Conservation (phyloP, 1,140 invertebrate genomes). For the Lasioglossum baleicum region DNA sequence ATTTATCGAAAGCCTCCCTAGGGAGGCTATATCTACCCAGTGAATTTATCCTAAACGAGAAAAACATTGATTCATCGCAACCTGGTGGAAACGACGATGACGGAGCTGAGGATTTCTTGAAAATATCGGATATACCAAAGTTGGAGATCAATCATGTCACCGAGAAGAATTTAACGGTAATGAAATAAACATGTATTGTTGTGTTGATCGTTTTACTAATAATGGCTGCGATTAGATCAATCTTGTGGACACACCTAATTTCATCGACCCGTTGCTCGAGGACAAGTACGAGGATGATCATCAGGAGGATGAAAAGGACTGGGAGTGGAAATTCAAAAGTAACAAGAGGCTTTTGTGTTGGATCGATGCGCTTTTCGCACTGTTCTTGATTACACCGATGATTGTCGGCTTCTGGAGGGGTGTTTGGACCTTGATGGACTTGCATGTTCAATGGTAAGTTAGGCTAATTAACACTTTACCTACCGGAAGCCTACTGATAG, state of each 20-base stretch:
- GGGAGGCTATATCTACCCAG: neutral
- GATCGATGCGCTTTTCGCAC: slow-evolving; percentile 56
- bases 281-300: neutral
- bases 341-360: slow-evolving; percentile 52
- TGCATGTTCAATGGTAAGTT: slow-evolving; percentile 72
- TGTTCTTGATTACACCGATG: slow-evolving; percentile 81
- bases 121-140: too few species aligned
- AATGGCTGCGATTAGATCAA: neutral
- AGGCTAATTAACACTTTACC: too few species aligned
- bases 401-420: slow-evolving; percentile 85
- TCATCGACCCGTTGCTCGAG: too few species aligned
- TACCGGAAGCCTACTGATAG: too few species aligned
- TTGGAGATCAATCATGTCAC: too few species aligned
- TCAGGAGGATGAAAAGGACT: neutral
- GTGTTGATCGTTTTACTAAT: too few species aligned
- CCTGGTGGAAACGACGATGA: neutral
- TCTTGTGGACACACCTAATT: neutral
- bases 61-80: neutral
- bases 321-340: neutral
- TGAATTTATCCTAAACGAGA: too few species aligned
- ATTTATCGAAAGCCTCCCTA: neutral
- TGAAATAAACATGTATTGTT: too few species aligned
- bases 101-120: too few species aligned
- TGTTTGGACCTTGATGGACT: slow-evolving; percentile 84
- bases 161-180: neutral